These are phyloP conservation scores for Columbina picui DNA, from an alignment of 2,113 vertebrate genomes.

Conservation along the genomic window DNA sequence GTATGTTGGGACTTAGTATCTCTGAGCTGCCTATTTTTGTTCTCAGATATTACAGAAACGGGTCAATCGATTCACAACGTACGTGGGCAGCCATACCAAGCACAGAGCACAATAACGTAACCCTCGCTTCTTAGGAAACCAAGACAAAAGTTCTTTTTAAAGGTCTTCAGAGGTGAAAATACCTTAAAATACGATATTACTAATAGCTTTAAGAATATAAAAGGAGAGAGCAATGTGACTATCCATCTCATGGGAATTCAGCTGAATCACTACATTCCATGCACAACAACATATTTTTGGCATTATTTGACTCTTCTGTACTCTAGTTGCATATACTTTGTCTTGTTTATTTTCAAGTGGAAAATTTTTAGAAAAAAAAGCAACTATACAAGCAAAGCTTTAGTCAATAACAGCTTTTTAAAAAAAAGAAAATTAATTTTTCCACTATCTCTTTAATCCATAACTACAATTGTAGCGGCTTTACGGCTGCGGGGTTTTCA, in stretches of 20 bases:
- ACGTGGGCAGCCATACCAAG: fast-evolving
- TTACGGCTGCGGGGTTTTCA: not conserved
- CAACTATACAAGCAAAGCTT: not conserved
- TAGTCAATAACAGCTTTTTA: not conserved
- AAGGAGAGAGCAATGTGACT: not conserved
- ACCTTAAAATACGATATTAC: not conserved
- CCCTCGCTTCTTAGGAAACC: not conserved
- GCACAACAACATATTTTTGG: not conserved
- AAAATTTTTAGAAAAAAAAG: not conserved
- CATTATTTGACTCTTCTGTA: not conserved
- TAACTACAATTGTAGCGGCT: not conserved
- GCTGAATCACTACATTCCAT: not conserved
- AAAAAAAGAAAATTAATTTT: not conserved
- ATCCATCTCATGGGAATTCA: not conserved
- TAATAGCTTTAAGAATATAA: not conserved
- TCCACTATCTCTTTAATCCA: not conserved
- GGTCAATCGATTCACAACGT: not conserved
- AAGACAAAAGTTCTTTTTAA: not conserved
- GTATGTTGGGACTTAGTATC: not conserved
- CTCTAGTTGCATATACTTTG: not conserved
- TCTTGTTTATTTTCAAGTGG: not conserved
- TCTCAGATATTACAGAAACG: not conserved
- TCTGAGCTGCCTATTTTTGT: not conserved
- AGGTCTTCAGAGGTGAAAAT: not conserved
- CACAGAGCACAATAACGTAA: not conserved